Base-by-base conservation (phyloP, 2,888 invertebrate species). In the Notodonta ziczac region DNA sequence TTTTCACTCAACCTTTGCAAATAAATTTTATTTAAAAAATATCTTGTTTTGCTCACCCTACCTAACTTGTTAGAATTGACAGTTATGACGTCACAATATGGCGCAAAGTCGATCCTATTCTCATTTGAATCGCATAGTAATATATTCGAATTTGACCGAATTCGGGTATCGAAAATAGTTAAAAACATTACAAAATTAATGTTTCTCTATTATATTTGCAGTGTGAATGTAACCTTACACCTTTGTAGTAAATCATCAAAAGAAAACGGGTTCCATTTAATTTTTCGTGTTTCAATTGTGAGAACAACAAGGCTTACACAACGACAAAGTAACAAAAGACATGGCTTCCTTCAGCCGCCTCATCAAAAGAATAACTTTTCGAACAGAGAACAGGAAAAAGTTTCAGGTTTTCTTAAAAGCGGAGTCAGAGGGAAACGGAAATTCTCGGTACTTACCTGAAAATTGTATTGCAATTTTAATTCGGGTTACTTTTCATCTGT, bases 401-500 rank as follows among this genome's bases (percentile, higher is more conserved):
- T n/a, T 46, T n/a, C n/a, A 5, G 46, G 4, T n/a, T n/a, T 46
- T 46, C 5, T n/a, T 4, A n/a, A n/a, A n/a, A 9, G 8, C 42
- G 42, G 8, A 42, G 6, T 35, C 42, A 46, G 13, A 6, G 46
- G n/a, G 46, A n/a, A 46, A 46, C 46, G n/a, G n/a, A 46, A 46
- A n/a, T 46, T 5, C 46, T 13, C 3, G 46, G 5, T 13, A 5
- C 5, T 24, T 24, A 24, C 46, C n/a, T 13, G 46, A 46, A 46
- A 46, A 46, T 46, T 13, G 46, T n/a, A n/a, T n/a, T 46, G 46
- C 46, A 46, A n/a, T n/a, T 46, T 46, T 46, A 46, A 46, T 46
- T 13, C 4, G n/a, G n/a, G 13, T 5, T 46, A 46, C 46, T 46
- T 46, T 42, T 13, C 13, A 46, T 46, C n/a, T 10, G 46, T 42